These are phyloP conservation scores for Nothobranchius furzeri DNA, from an alignment of 2,113 vertebrate genomes.

Conservation along the genomic window DNA sequence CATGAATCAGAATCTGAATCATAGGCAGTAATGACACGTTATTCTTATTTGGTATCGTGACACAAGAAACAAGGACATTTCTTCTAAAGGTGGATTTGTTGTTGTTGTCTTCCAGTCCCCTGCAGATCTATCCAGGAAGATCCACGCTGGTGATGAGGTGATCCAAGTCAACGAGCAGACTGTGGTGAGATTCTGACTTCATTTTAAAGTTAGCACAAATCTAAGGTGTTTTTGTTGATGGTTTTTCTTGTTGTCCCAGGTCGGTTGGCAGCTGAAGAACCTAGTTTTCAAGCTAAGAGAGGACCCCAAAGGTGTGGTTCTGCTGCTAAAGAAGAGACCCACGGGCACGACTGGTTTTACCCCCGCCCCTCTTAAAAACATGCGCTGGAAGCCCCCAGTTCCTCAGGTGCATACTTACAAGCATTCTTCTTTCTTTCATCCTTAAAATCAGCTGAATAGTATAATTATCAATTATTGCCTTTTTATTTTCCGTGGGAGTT, in stretches of 20 bases:
- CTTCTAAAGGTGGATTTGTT: slow-evolving; percentile 1
- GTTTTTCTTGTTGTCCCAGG: slow-evolving; percentile 70
- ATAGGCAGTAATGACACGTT: slow-evolving; percentile 51
- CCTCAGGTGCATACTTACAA: slow-evolving; percentile 82
- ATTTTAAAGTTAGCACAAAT: not conserved
- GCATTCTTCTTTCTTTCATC: slow-evolving; percentile 9
- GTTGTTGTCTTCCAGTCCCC: slow-evolving; percentile 82
- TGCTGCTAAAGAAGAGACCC: slow-evolving; percentile 96
- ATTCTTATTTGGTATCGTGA: slow-evolving; percentile 48
- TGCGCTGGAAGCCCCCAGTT: slow-evolving; percentile 93
- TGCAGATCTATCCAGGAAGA: slow-evolving; percentile 91
- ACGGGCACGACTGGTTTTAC: slow-evolving; percentile 88
- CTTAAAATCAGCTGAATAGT: too few species aligned
- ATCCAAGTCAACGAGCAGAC: slow-evolving; percentile 96
- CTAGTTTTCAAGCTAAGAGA: slow-evolving; percentile 92
- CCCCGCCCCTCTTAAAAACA: slow-evolving; percentile 93
- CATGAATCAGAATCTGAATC: slow-evolving; percentile 66
- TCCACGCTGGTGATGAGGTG: slow-evolving; percentile 97
- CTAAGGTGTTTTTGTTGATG: not conserved
- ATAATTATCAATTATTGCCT: slow-evolving; percentile 45
- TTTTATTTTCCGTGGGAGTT: slow-evolving; percentile 54
- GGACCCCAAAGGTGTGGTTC: slow-evolving; percentile 87
- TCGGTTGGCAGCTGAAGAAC: slow-evolving; percentile 98
- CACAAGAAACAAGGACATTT: slow-evolving; percentile 12
- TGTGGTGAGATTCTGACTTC: slow-evolving; percentile 83